Base-by-base conservation (phyloP, 2,888 invertebrate genomes). In the Pristionchus japonicus region DNA sequence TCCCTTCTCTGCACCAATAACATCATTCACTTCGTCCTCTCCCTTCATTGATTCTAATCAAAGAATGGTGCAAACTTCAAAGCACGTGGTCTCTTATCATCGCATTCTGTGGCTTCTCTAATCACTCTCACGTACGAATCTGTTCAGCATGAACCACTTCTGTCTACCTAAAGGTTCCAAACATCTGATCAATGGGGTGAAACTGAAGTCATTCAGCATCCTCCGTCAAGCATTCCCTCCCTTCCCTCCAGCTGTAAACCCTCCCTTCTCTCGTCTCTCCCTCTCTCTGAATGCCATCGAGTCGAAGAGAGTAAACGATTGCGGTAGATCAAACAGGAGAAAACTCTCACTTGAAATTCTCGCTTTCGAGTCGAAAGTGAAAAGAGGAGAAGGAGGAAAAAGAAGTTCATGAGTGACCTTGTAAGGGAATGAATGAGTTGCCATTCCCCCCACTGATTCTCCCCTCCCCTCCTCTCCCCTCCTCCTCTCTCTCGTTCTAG, bases 361-460 rank as follows among this genome's bases (percentile, higher is more conserved):
- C 61, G 9, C 67, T 67, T 67, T 34, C n/a, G 23, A 7, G 11
- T 67, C 67, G 67, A 67, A 67, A 67, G 67, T 34, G 34, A 34
- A 34, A 67, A n/a, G n/a, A n/a, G n/a, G n/a, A n/a, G n/a, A n/a
- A n/a, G n/a, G n/a, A 67, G 31, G 34, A 67, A 57, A 34, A 67
- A 67, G n/a, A 34, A 67, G 67, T 67, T 67, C 34, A 67, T 67
- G 67, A 67, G 67, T 67, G 67, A 67, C 67, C 67, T 67, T 67
- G 67, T 67, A 67, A 11, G 31, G 27, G 9, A 31, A 57, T 9
- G 67, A 15, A 23, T 23, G 27, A n/a, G 67, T 67, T 67, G 67
- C 67, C 67, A 34, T 34, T 61, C n/a, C 7, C 49, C 9, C 27
- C 61, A 13, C 61, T 61, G 61, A 61, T 61, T 61, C 61, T 34